These are phyloP conservation scores for Sebastes iracundus DNA, from an alignment of 2,797 vertebrate genomes.

Conservation along the genomic window DNA sequence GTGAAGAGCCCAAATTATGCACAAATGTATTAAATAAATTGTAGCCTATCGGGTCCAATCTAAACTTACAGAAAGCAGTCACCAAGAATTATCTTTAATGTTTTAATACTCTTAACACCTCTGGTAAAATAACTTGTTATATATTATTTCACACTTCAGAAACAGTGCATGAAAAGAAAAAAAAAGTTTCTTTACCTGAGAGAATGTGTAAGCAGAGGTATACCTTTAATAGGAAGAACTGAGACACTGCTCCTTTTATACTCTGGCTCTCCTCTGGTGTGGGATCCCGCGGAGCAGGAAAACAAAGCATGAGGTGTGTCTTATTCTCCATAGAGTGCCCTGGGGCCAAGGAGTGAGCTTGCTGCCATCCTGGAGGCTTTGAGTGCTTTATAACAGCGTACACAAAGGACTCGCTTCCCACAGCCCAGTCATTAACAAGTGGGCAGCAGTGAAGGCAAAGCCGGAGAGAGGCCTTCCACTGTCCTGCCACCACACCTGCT, in stretches of 20 bases:
- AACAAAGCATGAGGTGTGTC: slow-evolving; percentile 80
- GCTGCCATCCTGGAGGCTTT: slow-evolving; percentile 83
- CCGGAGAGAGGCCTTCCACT: slow-evolving; percentile 72
- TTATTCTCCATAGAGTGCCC: slow-evolving; percentile 77
- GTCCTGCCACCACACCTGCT: slow-evolving; percentile 81
- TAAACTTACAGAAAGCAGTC: slow-evolving; percentile 46
- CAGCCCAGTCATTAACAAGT: slow-evolving; percentile 81
- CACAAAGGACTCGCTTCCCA: slow-evolving; percentile 77
- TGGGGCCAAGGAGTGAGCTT: slow-evolving; percentile 80
- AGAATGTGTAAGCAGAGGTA: slow-evolving; percentile 20
- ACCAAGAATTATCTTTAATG: slow-evolving; percentile 35
- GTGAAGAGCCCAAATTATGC: slow-evolving; percentile 53
- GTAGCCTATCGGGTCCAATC: slow-evolving; percentile 25
- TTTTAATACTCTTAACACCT: slow-evolving; percentile 29
- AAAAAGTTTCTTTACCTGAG: slow-evolving; percentile 21
- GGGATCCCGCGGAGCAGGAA: slow-evolving; percentile 72
- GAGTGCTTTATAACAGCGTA: slow-evolving; percentile 84
- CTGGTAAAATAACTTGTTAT: background rate
- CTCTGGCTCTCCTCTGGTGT: slow-evolving; percentile 47
- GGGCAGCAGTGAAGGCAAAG: slow-evolving; percentile 73
- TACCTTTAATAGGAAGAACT: slow-evolving; percentile 50
- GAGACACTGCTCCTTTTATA: slow-evolving; percentile 43
- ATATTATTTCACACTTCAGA: background rate
- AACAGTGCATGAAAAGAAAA: background rate
- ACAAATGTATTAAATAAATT: slow-evolving; percentile 48